Evolutionary conservation across 2,888 invertebrate genomes (phyloP).

Genomic region (Zootermopsis nevadensis): DNA sequence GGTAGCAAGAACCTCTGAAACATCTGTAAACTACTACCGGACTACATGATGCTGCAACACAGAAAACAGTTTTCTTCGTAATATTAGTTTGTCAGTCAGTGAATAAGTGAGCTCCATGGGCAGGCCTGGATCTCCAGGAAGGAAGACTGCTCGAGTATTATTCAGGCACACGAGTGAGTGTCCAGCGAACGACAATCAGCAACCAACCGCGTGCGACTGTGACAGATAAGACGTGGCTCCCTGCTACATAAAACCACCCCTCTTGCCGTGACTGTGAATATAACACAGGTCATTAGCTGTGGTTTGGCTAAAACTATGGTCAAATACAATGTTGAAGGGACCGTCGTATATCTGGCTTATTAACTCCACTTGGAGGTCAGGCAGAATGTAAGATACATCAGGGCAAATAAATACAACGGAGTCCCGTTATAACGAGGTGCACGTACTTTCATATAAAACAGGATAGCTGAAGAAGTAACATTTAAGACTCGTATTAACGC

Average conservation of each 20-base stretch:
- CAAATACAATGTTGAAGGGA: constrained; percentile 36
- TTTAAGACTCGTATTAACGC: too few species aligned
- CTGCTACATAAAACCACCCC: constrained; percentile 31
- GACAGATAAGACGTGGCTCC: constrained; percentile 43
- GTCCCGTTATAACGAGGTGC: too few species aligned
- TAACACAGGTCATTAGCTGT: constrained; percentile 39
- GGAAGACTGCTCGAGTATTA: constrained; percentile 5
- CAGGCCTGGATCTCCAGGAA: background rate
- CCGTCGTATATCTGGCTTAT: constrained; percentile 21
- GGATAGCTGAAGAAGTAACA: too few species aligned
- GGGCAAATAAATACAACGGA: too few species aligned
- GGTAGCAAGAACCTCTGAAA: too few species aligned
- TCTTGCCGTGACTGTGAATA: constrained; percentile 45
- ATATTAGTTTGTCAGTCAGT: background rate
- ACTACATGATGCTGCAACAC: too few species aligned
- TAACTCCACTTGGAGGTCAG: constrained; percentile 6
- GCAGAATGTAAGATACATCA: too few species aligned
- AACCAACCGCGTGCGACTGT: constrained; percentile 35
- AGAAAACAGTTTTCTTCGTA: background rate
- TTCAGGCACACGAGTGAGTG: background rate
- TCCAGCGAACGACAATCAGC: constrained; percentile 1
- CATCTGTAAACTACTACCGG: too few species aligned
- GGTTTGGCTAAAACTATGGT: constrained; percentile 38
- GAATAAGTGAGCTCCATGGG: background rate
- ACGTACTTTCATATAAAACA: too few species aligned